Percentiles rank a stretch among this genome's conserved stretches.
Conservation (phyloP, 2,113 vertebrate species). For the Trematocara nigrifrons region DNA sequence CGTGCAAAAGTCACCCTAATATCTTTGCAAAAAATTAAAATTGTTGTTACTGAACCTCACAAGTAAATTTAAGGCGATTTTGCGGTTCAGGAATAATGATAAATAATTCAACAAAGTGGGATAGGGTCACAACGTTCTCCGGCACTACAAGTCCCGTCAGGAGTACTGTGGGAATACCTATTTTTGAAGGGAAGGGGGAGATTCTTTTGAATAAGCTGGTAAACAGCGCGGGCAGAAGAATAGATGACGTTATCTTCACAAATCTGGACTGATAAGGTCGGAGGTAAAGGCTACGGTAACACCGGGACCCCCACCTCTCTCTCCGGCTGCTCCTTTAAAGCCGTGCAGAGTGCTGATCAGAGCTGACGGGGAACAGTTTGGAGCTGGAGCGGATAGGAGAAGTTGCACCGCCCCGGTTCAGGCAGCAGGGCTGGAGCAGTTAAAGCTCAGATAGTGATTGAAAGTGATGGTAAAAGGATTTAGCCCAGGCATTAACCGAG, state of each 20-base stretch:
- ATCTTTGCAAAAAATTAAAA: not conserved
- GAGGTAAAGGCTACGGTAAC: not conserved
- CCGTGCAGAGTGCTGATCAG: constrained; percentile 53
- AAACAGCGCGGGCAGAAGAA: not conserved
- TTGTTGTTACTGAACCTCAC: not conserved
- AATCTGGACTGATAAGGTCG: not conserved
- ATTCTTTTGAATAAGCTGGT: not conserved
- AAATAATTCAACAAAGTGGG: not conserved
- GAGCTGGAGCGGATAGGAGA: constrained; percentile 64
- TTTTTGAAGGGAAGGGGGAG: not conserved
- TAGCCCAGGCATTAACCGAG: constrained; percentile 83
- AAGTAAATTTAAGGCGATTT: not conserved
- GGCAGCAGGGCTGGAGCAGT: constrained; percentile 72
- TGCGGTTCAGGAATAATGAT: not conserved
- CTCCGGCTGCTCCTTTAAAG: constrained; percentile 80
- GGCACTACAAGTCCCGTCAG: not conserved
- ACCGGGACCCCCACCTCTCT: not conserved
- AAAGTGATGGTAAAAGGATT: constrained; percentile 88
- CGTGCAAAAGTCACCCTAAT: not conserved
- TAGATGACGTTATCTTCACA: not conserved
- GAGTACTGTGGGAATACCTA: not conserved
- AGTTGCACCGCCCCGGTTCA: constrained; percentile 85
- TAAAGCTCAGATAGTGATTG: constrained; percentile 89
- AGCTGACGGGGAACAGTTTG: constrained; percentile 68
- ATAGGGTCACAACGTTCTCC: not conserved